Evolutionary conservation across 1,140 invertebrate species (phyloP).

Genomic region (Cotesia chilonis): DNA sequence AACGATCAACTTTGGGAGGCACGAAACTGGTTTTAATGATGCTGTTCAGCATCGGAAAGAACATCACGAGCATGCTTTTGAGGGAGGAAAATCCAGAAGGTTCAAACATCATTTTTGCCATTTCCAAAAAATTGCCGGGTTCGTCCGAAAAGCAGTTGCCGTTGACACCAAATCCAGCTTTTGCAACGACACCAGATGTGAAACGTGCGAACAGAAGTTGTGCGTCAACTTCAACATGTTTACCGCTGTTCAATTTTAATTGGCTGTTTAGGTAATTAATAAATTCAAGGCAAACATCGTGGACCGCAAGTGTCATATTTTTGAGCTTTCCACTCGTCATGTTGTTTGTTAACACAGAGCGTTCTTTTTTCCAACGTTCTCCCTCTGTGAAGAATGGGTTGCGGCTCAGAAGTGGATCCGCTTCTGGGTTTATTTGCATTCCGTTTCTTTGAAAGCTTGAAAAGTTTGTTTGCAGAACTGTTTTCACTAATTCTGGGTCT

Average conservation of each 20-base stretch:
- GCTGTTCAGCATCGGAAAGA: conserved; percentile 1
- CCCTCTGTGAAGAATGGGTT: conserved; percentile 52
- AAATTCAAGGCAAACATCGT: conserved; percentile 38
- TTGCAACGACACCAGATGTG: conserved; percentile 65
- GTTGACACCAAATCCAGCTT: conserved; percentile 62
- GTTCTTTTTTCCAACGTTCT: conserved; percentile 39
- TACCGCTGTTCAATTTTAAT: not conserved
- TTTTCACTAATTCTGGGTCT: conserved; percentile 52
- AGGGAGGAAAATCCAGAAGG: not conserved
- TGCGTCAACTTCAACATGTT: conserved; percentile 44
- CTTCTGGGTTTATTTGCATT: not conserved
- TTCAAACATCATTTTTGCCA: conserved; percentile 44
- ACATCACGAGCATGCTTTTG: conserved; percentile 12
- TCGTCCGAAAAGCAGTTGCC: conserved; percentile 42
- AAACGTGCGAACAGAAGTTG: conserved; percentile 58
- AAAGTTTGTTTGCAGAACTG: conserved; percentile 53
- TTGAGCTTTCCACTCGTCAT: conserved; percentile 44
- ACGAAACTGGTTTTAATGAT: conserved; percentile 26
- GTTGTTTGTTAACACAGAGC: conserved; percentile 35
- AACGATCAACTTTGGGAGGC: conserved; percentile 20
- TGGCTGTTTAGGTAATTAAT: conserved; percentile 33
- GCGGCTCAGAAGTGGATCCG: conserved; percentile 45
- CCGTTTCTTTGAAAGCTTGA: conserved; percentile 44
- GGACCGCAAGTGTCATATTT: conserved; percentile 20
- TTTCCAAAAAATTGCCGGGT: conserved; percentile 28